These are phyloP conservation scores for Euphysa ruthae DNA, from an alignment of 30 jellyfish, hydroid and myxozoan genomes.

Conservation along the genomic window DNA sequence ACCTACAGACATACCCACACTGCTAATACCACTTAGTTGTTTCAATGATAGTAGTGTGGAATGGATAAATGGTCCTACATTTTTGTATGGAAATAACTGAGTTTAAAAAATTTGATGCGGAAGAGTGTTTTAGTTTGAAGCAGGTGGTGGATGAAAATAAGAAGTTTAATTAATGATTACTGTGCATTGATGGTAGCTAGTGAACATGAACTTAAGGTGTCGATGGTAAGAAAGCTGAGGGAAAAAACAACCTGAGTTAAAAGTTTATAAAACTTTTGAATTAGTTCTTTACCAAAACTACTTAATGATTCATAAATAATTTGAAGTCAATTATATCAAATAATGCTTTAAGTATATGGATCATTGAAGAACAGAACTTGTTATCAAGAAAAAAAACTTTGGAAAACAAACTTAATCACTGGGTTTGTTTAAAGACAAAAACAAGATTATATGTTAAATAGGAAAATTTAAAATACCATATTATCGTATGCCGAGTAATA, in stretches of 20 bases:
- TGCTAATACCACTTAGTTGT: not conserved
- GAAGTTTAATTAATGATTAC: no score
- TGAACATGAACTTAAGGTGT: no score
- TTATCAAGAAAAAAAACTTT: not conserved
- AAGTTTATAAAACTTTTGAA: no score
- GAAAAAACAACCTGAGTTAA: no score
- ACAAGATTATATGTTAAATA: not conserved
- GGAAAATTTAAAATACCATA: constrained; percentile 11
- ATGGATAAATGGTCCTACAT: constrained; percentile 24
- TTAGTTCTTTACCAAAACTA: no score
- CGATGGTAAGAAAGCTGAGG: no score
- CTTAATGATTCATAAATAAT: no score
- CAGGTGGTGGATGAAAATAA: not conserved
- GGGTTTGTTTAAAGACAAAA: constrained; percentile 1
- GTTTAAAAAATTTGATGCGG: not conserved
- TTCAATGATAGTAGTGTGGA: constrained; percentile 8
- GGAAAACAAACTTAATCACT: not conserved
- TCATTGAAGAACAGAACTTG: not conserved
- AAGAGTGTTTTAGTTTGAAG: not conserved
- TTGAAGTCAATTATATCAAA: no score
- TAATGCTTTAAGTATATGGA: constrained; percentile 3
- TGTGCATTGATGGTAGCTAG: no score
- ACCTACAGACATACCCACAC: constrained; percentile 42
- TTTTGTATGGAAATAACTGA: not conserved
- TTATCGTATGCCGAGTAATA: not conserved